A percentile compares a stretch with the other conserved stretches of the same genome.
Conservation (phyloP, 2,113 vertebrate species). For the Oryzias curvinotus region DNA sequence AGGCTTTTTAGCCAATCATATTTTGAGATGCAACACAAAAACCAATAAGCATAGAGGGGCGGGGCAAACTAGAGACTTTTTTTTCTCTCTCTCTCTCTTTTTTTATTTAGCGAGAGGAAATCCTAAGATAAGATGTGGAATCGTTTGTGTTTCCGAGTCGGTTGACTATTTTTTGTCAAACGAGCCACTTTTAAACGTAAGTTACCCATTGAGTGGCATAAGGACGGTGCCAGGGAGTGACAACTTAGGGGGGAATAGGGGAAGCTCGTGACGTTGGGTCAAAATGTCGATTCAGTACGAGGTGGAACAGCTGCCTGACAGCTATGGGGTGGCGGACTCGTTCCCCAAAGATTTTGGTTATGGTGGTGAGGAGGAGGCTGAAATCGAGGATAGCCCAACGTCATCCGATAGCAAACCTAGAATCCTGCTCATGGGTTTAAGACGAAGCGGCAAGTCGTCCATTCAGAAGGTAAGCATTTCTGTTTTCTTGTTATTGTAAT, state of each 20-base stretch:
- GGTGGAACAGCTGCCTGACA: conserved; percentile 85
- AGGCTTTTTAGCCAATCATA: conserved; percentile 30
- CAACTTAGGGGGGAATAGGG: conserved; percentile 59
- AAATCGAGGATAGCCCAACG: conserved; percentile 84
- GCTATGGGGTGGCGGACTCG: conserved; percentile 89
- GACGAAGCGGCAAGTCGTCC: conserved; percentile 96
- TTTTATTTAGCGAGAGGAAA: conserved; percentile 69
- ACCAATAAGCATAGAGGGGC: conserved; percentile 55
- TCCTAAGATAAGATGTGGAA: conserved; percentile 74
- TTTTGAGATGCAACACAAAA: neutral
- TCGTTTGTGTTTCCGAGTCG: conserved; percentile 48
- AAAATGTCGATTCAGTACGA: conserved; percentile 97
- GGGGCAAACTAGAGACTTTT: conserved; percentile 48
- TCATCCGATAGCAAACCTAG: conserved; percentile 90
- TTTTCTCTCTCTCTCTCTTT: conserved; percentile 58
- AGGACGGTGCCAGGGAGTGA: conserved; percentile 33
- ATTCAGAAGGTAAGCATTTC: conserved; percentile 91
- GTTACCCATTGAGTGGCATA: conserved; percentile 3
- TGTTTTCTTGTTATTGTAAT: neutral
- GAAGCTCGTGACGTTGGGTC: conserved; percentile 62
- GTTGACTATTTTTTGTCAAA: conserved; percentile 38
- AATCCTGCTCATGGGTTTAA: conserved; percentile 93
- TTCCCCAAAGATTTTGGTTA: conserved; percentile 97
- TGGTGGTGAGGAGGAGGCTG: conserved; percentile 91
- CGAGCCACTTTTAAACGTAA: neutral